Conservation (phyloP, 2,888 invertebrate species). For the Stenodema calcarata region DNA sequence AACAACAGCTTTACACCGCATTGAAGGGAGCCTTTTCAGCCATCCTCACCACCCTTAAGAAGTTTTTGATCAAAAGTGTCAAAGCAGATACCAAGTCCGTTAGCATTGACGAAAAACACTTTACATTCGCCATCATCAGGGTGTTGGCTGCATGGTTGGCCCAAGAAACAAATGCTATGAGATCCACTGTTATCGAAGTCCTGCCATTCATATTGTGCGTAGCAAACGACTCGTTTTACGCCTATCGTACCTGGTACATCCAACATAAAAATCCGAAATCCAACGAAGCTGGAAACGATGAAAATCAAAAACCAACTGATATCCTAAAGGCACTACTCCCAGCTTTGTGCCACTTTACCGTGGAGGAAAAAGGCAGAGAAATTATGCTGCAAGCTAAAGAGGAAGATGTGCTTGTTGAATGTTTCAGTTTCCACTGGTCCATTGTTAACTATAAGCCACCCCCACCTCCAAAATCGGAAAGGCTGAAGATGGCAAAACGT, state of each 20-base stretch:
- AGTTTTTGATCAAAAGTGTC: constrained; percentile 71
- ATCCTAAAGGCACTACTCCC: constrained; percentile 83
- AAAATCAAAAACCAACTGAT: constrained; percentile 71
- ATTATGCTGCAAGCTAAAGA: constrained; percentile 79
- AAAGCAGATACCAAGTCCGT: constrained; percentile 69
- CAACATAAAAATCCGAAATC: constrained; percentile 64
- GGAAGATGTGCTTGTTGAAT: constrained; percentile 81
- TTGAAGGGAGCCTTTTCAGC: constrained; percentile 88
- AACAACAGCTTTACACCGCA: constrained; percentile 87
- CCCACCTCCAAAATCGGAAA: constrained; percentile 79
- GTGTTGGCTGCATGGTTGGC: constrained; percentile 89
- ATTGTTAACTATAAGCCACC: constrained; percentile 86
- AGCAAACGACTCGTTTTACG: constrained; percentile 83
- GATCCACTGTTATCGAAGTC: constrained; percentile 79
- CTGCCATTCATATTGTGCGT: constrained; percentile 81
- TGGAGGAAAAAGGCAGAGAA: constrained; percentile 85
- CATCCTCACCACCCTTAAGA: constrained; percentile 74
- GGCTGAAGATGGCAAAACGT: constrained; percentile 75
- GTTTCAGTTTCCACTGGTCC: constrained; percentile 83
- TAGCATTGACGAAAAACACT: constrained; percentile 70
- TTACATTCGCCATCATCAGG: constrained; percentile 84
- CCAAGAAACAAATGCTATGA: constrained; percentile 88
- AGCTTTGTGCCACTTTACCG: constrained; percentile 87
- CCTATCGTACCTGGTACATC: constrained; percentile 71
- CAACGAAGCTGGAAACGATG: constrained; percentile 61